A percentile compares a stretch with the other conserved stretches of the same genome.
These are phyloP conservation scores for Forbesichthys agassizii DNA, from an alignment of 2,113 vertebrate genomes.

Conservation along the genomic window DNA sequence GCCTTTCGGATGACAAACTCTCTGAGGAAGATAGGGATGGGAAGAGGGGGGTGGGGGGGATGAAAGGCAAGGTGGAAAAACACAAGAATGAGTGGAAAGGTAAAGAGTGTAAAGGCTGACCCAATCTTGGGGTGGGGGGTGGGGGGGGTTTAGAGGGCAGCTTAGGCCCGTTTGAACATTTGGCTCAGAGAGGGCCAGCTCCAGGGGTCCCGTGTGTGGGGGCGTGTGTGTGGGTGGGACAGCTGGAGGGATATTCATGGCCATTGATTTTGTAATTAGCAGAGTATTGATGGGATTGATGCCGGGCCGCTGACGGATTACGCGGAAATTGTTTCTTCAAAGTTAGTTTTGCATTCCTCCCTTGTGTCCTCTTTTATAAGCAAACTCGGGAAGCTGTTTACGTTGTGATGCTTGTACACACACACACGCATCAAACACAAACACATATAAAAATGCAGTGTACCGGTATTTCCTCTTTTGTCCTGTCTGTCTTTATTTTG, in stretches of 20 bases:
- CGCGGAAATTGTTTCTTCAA: constrained; percentile 86
- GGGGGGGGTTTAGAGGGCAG: constrained; percentile 47
- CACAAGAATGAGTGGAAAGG: constrained; percentile 18
- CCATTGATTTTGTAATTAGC: constrained; percentile 95
- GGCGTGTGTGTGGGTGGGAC: constrained; percentile 30
- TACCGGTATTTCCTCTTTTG: not conserved
- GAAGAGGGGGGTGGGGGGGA: not conserved
- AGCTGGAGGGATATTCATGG: constrained; percentile 85
- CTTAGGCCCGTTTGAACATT: constrained; percentile 65
- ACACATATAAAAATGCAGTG: not conserved
- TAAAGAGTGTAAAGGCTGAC: constrained; percentile 30
- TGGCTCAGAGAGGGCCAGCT: constrained; percentile 46
- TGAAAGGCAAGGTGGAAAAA: not conserved
- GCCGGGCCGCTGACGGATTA: constrained; percentile 84
- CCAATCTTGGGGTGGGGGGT: constrained; percentile 37
- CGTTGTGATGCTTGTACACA: constrained; percentile 11
- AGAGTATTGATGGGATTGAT: constrained; percentile 86
- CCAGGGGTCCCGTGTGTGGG: constrained; percentile 67
- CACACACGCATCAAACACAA: not conserved
- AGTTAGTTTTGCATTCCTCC: constrained; percentile 74
- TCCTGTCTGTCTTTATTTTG: constrained; percentile 8
- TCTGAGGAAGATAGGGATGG: constrained; percentile 36
- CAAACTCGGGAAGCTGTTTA: constrained; percentile 8
- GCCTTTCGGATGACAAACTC: constrained; percentile 68
- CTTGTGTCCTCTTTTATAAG: constrained; percentile 32